Base-by-base conservation (phyloP, 2,888 invertebrate species). In the Meiosimyza decipiens region DNA sequence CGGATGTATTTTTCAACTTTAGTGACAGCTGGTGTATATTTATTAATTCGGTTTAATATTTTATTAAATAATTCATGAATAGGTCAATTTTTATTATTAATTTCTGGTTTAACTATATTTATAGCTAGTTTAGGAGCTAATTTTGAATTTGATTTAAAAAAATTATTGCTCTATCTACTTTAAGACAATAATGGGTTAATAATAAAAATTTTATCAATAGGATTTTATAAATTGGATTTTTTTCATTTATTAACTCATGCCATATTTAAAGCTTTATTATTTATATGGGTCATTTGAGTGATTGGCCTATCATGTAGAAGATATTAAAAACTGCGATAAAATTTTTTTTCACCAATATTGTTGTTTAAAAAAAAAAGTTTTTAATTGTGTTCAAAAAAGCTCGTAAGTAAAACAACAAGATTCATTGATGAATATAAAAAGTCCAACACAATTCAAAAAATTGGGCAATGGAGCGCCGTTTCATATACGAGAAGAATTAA, bases 1-100 rank as follows among this genome's bases (percentile, higher is more conserved):
- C n/a, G n/a, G n/a, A n/a, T n/a, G n/a, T n/a, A 94, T 89, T 94
- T 93, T 76, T 94, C 93, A 6, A 94, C 93, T 76, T 89, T 94
- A 84, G 93, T 94, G 0, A 94, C 93, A 13, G 93, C 93, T 0
- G 93, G 93, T 0, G 89, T 93, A 81, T 92, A 92, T 90, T 89
- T 93, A 86, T 86, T 93, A 86, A 91, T 93, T 90, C 92, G 92
- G 0, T 92, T 92, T 89, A 89, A 88, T 88, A 74, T 82, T 79
- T 84, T 90, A 84, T 88, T 91, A 81, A 54, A 79, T 18, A 79
- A 82, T 82, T 85, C 81, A 72, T 81, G 84, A 79, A 84, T 89
- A 83, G 83, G 88, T 73, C 86, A 86, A 76, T 81, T 90, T 80
- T 88, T 91, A 85, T 84, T 91, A 59, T 87, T 90, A 83, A 84